A percentile compares a stretch with the other conserved stretches of the same genome.
These are phyloP conservation scores for Hormaphis cornu DNA, from an alignment of 1,140 invertebrate species.

Conservation along the genomic window DNA sequence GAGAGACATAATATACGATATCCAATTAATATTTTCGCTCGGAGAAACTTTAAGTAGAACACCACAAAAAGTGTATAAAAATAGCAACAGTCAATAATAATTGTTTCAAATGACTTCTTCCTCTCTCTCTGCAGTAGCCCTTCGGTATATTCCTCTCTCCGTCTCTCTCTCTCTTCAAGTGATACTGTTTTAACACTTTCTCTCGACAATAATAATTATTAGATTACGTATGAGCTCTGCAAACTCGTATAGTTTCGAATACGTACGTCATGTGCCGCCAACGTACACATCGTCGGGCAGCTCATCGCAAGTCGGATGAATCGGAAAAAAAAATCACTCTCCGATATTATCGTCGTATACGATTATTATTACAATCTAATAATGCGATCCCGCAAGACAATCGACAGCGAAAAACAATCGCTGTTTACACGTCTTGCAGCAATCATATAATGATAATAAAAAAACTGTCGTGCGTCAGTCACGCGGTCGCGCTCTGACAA, in stretches of 20 bases:
- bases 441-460: neutral
- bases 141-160: neutral
- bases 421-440: too few relatives aligned
- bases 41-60: neutral
- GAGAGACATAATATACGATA: too few relatives aligned
- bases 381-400: too few relatives aligned
- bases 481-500: constrained; percentile 5
- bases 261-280: too few relatives aligned
- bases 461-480: neutral
- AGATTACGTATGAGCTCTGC: constrained; percentile 9
- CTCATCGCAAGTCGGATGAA: too few relatives aligned
- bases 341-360: too few relatives aligned
- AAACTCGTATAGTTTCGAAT: too few relatives aligned
- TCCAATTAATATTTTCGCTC: constrained; percentile 12
- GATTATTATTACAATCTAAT: too few relatives aligned
- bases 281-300: too few relatives aligned
- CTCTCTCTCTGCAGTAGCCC: too few relatives aligned
- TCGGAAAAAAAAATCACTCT: too few relatives aligned
- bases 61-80: constrained; percentile 10
- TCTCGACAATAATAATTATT: constrained; percentile 26
- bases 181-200: constrained; percentile 27
- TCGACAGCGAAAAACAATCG: too few relatives aligned
- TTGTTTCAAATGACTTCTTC: neutral
- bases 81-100: neutral
- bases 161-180: neutral